A percentile compares a stretch with the other conserved stretches of the same genome.
These are phyloP conservation scores for Laupala kohalensis DNA, from an alignment of 1,140 invertebrate species.

Conservation along the genomic window DNA sequence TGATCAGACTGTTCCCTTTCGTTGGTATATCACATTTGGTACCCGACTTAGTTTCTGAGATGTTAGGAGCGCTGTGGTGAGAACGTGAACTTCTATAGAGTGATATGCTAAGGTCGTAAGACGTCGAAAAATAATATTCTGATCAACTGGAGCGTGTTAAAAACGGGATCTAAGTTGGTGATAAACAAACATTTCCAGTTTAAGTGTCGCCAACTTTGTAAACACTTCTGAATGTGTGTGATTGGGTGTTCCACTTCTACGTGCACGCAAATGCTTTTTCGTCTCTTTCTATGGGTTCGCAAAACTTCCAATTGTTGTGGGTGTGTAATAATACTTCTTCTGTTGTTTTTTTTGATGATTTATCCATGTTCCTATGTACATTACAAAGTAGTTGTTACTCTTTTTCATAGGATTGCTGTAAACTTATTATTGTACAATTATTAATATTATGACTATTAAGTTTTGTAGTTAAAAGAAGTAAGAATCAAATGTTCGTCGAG, in stretches of 20 bases:
- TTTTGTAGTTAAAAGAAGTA: background rate
- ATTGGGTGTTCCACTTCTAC: background rate
- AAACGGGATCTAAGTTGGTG: too few species aligned
- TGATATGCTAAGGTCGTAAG: too few species aligned
- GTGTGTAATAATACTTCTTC: background rate
- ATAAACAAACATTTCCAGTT: background rate
- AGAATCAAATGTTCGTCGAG: background rate
- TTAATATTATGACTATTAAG: background rate
- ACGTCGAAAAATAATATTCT: too few species aligned
- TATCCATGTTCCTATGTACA: background rate
- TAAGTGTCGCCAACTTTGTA: too few species aligned
- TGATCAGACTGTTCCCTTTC: too few species aligned
- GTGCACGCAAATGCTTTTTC: background rate
- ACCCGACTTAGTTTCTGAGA: too few species aligned
- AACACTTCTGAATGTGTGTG: background rate
- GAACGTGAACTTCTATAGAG: too few species aligned
- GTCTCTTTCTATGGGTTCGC: background rate
- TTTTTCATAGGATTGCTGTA: background rate
- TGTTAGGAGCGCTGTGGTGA: too few species aligned
- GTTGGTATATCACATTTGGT: too few species aligned
- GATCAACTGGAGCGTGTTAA: too few species aligned
- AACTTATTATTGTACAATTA: background rate
- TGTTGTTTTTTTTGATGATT: background rate
- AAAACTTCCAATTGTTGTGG: background rate
- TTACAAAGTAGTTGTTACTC: background rate